Evolutionary conservation across 2,888 invertebrate genomes (phyloP), one percentile per base, ranked within the genome.

Genomic region (Campoplex capitator): DNA sequence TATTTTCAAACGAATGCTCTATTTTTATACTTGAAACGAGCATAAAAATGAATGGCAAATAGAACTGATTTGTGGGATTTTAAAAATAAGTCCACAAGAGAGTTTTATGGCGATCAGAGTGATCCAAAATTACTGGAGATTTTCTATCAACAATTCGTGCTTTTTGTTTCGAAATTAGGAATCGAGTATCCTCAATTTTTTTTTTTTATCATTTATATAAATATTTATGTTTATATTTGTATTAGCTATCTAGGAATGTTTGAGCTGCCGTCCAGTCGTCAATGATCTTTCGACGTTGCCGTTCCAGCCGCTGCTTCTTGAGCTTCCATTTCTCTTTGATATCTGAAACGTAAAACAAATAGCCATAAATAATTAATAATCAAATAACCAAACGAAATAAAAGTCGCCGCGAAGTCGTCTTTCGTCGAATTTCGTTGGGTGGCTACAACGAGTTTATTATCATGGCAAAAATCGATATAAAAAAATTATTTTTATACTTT

Each of bases 271-370:
- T 32, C 4, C 58, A 82, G 58, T 88, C 80, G 83, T 90, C 88
- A 91, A 88, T 92, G 89, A 87, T 88, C 89, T 84, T 62, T 88
- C 32, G 80, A n/a, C 11, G 80, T 76, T 51, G 79, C 48, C 23
- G 76, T 80, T 48, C 81, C 35, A n/a, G 67, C 56, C 13, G 86
- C 70, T 70, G 83, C 87, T 54, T 85, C 75, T 73, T 90, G 77
- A 45, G 90, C 89, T 51, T 86, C 87, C 81, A 93, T 90, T 74
- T 92, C 92, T 38, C 89, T 90, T 82, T 94, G 93, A 86, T 92
- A 93, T 84, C 94, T 94, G 84, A 56, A 91, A 91, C 13, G 8
- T 16, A 3, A 48, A 48, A 38, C 11, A 11, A 62, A 62, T 6
- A 7, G 13, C 3, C 62, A 32, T 11, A 6, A 62, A 62, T 62